Percentiles rank a stretch among this genome's conserved stretches.
phyloP scores from a whole-genome alignment of 1,140 invertebrate species.

The Penaeus indicus region DNA sequence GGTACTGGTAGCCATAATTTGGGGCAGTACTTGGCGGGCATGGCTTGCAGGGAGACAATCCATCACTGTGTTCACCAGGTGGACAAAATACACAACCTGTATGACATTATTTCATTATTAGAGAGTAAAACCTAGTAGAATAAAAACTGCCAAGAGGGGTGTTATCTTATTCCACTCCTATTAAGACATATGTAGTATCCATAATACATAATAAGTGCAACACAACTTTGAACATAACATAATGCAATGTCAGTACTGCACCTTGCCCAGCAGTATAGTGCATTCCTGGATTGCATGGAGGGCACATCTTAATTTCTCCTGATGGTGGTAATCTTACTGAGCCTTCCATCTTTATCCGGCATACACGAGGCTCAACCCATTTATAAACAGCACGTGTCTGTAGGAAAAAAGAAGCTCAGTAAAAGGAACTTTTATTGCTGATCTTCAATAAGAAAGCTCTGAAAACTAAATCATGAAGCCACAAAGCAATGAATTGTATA shows the following conservation, averaged over 20 bases:
- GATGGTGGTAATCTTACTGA: conserved; percentile 71
- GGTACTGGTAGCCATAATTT: conserved; percentile 73
- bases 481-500: no score
- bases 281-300: conserved; percentile 76
- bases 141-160: no score
- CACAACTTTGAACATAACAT: no score
- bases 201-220: no score
- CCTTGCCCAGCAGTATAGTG: conserved; percentile 70
- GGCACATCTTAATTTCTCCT: conserved; percentile 70
- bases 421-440: not conserved
- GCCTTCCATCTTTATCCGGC: conserved; percentile 70
- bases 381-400: conserved; percentile 73
- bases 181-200: no score
- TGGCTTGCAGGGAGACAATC: conserved; percentile 70
- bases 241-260: not conserved
- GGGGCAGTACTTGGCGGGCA: conserved; percentile 75
- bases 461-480: no score
- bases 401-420: not conserved
- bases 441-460: no score
- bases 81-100: conserved; percentile 67
- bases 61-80: conserved; percentile 68
- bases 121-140: no score
- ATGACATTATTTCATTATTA: conserved; percentile 15
- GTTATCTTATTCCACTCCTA: no score
- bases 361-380: conserved; percentile 76